phyloP scores from a whole-genome alignment of 2,888 invertebrate species.

The Esperia sulphurella region DNA sequence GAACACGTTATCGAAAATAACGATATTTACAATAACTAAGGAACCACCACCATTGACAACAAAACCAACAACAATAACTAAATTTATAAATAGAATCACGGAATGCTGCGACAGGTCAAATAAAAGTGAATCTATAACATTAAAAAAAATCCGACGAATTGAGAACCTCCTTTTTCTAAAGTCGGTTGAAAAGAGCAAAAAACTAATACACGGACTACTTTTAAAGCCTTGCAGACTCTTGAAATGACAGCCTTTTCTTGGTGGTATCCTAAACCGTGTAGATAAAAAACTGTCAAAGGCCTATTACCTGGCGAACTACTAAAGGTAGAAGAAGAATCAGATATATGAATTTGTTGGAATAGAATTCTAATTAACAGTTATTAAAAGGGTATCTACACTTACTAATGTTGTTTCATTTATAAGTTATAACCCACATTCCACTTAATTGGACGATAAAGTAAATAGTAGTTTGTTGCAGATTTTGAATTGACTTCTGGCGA shows the following conservation, averaged over 20 bases:
- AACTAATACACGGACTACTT: too few relatives aligned
- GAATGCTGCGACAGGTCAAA: constrained; percentile 26
- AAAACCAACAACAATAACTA: neutral
- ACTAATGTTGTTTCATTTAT: too few relatives aligned
- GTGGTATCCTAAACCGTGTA: constrained; percentile 4
- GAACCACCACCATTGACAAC: neutral
- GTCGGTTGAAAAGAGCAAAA: neutral
- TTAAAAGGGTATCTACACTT: too few relatives aligned
- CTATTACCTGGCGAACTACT: constrained; percentile 4
- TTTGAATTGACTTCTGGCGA: neutral
- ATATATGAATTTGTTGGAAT: neutral
- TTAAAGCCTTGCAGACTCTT: neutral
- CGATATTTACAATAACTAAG: neutral
- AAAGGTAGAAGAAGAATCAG: neutral
- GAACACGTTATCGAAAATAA: neutral
- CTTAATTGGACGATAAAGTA: neutral
- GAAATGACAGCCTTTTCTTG: neutral
- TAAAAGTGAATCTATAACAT: constrained; percentile 25
- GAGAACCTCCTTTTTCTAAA: too few relatives aligned
- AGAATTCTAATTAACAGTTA: too few relatives aligned
- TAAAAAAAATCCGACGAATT: neutral
- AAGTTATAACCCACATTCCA: too few relatives aligned
- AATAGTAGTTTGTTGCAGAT: neutral
- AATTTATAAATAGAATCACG: neutral
- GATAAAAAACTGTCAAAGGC: neutral